phyloP scores from a whole-genome alignment of 2,888 invertebrate species.

The Amblyteles armatorius region DNA sequence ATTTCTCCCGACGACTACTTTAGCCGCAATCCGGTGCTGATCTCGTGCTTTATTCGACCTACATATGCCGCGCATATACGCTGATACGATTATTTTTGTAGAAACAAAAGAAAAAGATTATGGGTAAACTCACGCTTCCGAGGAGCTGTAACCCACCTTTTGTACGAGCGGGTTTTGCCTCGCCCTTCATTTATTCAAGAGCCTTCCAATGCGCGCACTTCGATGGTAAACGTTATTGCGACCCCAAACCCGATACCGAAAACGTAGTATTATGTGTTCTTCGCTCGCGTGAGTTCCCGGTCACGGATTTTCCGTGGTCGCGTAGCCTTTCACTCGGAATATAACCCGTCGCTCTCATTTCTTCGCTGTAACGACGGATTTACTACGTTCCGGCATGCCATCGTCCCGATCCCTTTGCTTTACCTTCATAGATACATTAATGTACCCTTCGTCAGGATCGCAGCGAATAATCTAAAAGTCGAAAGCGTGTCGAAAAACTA shows the following conservation, averaged over 20 bases:
- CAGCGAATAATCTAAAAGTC: constrained; percentile 52
- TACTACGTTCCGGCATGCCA: constrained; percentile 65
- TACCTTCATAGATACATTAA: constrained; percentile 9
- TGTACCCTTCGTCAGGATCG: constrained; percentile 38
- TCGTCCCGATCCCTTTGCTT: constrained; percentile 12
- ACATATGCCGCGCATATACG: constrained; percentile 33
- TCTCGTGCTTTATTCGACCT: constrained; percentile 54
- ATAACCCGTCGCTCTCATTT: constrained; percentile 45
- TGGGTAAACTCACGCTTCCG: constrained; percentile 41
- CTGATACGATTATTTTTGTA: constrained; percentile 51
- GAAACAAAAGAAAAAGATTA: constrained; percentile 52
- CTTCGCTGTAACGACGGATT: constrained; percentile 51
- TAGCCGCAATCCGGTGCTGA: constrained; percentile 45
- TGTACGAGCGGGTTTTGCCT: constrained; percentile 43
- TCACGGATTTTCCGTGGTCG: constrained; percentile 12
- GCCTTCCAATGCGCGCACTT: constrained; percentile 58
- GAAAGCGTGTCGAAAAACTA: constrained; percentile 60
- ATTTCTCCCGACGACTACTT: constrained; percentile 16
- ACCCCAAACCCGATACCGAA: constrained; percentile 21
- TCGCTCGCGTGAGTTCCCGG: constrained; percentile 38
- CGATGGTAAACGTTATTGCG: constrained; percentile 54
- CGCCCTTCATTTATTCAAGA: constrained; percentile 67
- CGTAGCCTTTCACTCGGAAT: constrained; percentile 18
- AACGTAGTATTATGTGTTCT: background rate
- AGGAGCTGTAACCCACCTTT: constrained; percentile 38